Percentiles rank a stretch among this genome's conserved stretches.
Conservation (phyloP, 2,888 invertebrate genomes). For the Morpho achilles region DNA sequence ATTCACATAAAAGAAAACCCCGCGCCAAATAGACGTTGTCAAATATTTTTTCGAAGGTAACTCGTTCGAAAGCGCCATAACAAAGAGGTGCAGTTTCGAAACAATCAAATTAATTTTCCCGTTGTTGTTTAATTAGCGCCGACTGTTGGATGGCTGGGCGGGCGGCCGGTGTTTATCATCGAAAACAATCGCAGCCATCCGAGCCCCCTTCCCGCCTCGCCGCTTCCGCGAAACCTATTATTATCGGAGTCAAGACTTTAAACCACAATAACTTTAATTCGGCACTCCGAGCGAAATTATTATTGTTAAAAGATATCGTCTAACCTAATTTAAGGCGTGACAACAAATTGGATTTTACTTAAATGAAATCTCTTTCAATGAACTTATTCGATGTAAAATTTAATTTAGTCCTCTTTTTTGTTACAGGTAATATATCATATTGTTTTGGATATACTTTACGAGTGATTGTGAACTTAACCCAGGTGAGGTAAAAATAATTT, state of each 20-base stretch:
- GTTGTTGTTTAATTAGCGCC: conserved; percentile 78
- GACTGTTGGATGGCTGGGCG: conserved; percentile 70
- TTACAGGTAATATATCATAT: conserved; percentile 57
- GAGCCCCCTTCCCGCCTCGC: conserved; percentile 38
- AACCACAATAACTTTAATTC: conserved; percentile 72
- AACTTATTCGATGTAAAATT: conserved; percentile 44
- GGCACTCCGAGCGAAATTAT: conserved; percentile 69
- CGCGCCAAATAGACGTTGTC: conserved; percentile 44
- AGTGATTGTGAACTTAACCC: conserved; percentile 17
- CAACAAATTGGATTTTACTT: conserved; percentile 51
- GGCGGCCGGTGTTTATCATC: conserved; percentile 76
- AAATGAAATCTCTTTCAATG: not conserved
- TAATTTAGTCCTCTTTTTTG: conserved; percentile 39
- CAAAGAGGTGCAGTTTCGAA: conserved; percentile 72
- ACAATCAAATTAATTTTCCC: conserved; percentile 78
- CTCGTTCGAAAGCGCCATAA: conserved; percentile 52
- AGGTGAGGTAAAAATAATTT: conserved; percentile 27
- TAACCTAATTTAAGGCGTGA: conserved; percentile 60
- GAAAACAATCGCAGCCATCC: conserved; percentile 63
- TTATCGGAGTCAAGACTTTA: conserved; percentile 74
- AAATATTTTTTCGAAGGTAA: conserved; percentile 67
- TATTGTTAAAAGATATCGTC: conserved; percentile 69
- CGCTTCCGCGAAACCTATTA: conserved; percentile 68
- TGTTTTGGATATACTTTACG: not conserved
- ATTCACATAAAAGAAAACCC: conserved; percentile 34